Base-by-base conservation (phyloP, 2,113 vertebrate genomes). In the Rafetus swinhoei region DNA sequence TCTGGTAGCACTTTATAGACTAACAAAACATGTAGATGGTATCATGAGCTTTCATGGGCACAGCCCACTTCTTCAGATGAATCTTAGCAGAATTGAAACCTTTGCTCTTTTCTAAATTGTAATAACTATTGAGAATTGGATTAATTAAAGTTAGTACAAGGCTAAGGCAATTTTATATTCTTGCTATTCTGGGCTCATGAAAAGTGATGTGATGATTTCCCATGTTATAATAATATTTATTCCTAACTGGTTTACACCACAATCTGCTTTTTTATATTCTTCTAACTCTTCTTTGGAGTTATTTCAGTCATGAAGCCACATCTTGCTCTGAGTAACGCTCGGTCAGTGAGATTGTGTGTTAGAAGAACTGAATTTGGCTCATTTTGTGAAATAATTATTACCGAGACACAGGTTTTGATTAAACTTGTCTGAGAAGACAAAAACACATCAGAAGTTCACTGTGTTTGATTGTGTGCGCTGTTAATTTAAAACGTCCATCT, bases 151-250 rank as follows among this genome's bases (percentile, higher is more conserved):
- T 14, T 52, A 79, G n/a, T 79, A 55, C 16, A 39, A 79, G 18
- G 5, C 22, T 56, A 90, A 65, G 32, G 59, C 27, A 87, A 60
- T 60, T 54, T 60, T 19, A 65, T 82, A 16, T 39, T 35, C 53
- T 1, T 1, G 45, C 82, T 72, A 59, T 12, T 13, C 5, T 32
- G 13, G 32, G 25, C 0, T 0, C n/a, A 25, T 27, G 59, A 45
- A 85, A 54, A 59, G 9, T 24, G 60, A 24, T 45, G 79, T 74
- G 62, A n/a, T 32, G 62, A n/a, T 7, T 65, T 4, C 29, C 62
- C 62, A 65, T 65, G 29, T 69, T 69, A 9, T n/a, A 19, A 69
- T n/a, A n/a, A n/a, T n/a, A 19, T n/a, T 69, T 69, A 18, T 69
- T 69, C 15, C 62, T n/a, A 69, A 69, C 24, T 80, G 7, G 3